These are phyloP conservation scores for Odontocolon sp. DNA, from an alignment of 2,888 invertebrate genomes.

Conservation along the genomic window DNA sequence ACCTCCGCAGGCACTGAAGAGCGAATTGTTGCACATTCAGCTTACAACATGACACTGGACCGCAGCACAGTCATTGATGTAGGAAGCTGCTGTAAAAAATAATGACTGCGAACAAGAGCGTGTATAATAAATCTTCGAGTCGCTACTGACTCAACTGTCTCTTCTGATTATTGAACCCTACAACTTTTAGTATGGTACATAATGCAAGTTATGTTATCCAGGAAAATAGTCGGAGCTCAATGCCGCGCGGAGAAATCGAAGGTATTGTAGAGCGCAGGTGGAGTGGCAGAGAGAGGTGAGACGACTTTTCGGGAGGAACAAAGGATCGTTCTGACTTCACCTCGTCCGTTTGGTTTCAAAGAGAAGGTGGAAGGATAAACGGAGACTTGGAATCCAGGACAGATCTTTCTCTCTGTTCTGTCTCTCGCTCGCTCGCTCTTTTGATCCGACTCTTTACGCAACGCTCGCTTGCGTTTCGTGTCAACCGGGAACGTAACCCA, in stretches of 20 bases:
- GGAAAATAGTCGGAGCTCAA: conserved; percentile 38
- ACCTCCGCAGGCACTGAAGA: too few relatives aligned
- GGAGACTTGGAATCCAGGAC: conserved; percentile 36
- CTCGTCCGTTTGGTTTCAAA: conserved; percentile 35
- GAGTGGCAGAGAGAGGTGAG: conserved; percentile 22
- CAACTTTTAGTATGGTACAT: not conserved
- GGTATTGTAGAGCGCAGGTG: conserved; percentile 2
- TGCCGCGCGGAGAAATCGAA: conserved; percentile 41
- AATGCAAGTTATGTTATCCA: conserved; percentile 22
- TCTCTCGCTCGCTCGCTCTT: conserved; percentile 30
- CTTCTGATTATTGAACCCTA: conserved; percentile 13
- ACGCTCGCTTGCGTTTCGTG: conserved; percentile 58
- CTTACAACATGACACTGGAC: too few relatives aligned
- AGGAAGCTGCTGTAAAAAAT: too few relatives aligned
- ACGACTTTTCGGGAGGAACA: conserved; percentile 42
- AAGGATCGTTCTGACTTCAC: conserved; percentile 43
- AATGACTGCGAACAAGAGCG: conserved; percentile 24
- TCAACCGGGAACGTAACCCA: conserved; percentile 65
- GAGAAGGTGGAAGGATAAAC: conserved; percentile 19
- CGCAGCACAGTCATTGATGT: too few relatives aligned
- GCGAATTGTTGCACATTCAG: too few relatives aligned
- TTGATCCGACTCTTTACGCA: conserved; percentile 61
- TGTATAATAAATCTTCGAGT: conserved; percentile 29
- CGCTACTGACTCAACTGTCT: conserved; percentile 2
- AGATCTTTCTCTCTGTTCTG: conserved; percentile 24